Percentiles rank a stretch among this genome's conserved stretches.
Conservation (phyloP, 2,113 vertebrate genomes). For the Myotis davidii region DNA sequence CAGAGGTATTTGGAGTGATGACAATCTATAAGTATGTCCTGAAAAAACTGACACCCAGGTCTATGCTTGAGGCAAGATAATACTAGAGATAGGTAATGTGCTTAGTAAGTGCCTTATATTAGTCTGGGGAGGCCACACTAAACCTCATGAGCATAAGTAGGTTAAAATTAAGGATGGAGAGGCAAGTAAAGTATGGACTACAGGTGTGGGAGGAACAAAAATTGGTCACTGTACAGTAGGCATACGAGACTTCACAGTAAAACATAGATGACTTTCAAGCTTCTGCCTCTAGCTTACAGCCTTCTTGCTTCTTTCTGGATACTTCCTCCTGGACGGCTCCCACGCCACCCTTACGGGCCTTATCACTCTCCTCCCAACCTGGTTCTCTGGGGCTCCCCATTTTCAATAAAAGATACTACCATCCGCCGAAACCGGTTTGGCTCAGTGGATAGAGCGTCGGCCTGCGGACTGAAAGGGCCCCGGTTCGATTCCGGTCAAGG, state of each 20-base stretch:
- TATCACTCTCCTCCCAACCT: neutral
- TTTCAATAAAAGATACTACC: neutral
- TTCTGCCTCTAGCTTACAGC: neutral
- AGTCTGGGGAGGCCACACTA: neutral
- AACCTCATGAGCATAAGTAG: neutral
- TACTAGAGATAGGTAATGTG: neutral
- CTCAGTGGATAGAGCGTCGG: too few relatives aligned
- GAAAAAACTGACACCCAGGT: neutral
- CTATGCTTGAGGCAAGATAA: neutral
- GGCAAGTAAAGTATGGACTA: neutral
- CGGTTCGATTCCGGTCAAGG: too few relatives aligned
- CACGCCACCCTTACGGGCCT: neutral
- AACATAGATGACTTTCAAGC: neutral
- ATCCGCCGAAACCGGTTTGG: too few relatives aligned
- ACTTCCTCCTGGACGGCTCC: neutral
- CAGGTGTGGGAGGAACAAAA: neutral
- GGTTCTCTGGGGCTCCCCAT: neutral
- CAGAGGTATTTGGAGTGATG: constrained; percentile 35
- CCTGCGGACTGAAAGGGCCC: too few relatives aligned
- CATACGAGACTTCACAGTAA: neutral
- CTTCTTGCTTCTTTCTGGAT: constrained; percentile 9
- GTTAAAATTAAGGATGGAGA: constrained; percentile 15
- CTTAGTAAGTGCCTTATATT: neutral
- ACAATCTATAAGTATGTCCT: neutral
- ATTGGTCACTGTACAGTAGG: neutral